A percentile compares a stretch with the other conserved stretches of the same genome.
Conservation (phyloP, 2,888 invertebrate species). For the Psylliodes chrysocephalus region DNA sequence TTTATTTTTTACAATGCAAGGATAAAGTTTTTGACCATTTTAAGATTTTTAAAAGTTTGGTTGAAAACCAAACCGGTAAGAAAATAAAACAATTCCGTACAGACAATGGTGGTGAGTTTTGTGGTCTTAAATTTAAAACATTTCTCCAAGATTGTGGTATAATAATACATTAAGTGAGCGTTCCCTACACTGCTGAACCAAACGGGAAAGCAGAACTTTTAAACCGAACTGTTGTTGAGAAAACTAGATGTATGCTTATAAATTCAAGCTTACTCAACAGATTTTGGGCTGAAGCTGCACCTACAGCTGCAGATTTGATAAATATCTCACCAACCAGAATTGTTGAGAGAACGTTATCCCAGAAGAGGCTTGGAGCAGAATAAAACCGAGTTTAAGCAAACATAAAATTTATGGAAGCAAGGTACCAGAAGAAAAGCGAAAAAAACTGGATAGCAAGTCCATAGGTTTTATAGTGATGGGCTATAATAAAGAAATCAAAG, state of each 20-base stretch:
- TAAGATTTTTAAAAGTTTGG: constrained; percentile 35
- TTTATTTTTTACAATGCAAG: constrained; percentile 21
- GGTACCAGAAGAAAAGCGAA: too few relatives aligned
- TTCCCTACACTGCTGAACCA: constrained; percentile 18
- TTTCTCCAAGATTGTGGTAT: constrained; percentile 16
- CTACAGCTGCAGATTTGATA: constrained; percentile 48
- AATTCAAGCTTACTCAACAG: constrained; percentile 44
- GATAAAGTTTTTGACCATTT: constrained; percentile 18
- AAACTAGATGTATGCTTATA: constrained; percentile 48
- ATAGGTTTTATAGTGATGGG: too few relatives aligned
- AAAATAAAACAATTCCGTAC: constrained; percentile 34
- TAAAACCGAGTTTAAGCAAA: too few relatives aligned
- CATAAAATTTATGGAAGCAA: too few relatives aligned
- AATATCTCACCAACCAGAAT: too few relatives aligned
- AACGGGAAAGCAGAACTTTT: constrained; percentile 45
- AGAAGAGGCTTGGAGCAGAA: too few relatives aligned
- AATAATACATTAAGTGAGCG: constrained; percentile 16
- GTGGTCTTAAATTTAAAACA: not conserved
- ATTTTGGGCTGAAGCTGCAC: constrained; percentile 51
- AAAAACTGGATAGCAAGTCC: too few relatives aligned
- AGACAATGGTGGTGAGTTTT: constrained; percentile 39
- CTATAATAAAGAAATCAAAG: too few relatives aligned
- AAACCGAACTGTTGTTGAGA: constrained; percentile 49
- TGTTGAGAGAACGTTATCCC: too few relatives aligned
- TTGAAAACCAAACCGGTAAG: constrained; percentile 35